Conservation (phyloP, 2,888 invertebrate genomes). For the Calameuta filiformis region DNA sequence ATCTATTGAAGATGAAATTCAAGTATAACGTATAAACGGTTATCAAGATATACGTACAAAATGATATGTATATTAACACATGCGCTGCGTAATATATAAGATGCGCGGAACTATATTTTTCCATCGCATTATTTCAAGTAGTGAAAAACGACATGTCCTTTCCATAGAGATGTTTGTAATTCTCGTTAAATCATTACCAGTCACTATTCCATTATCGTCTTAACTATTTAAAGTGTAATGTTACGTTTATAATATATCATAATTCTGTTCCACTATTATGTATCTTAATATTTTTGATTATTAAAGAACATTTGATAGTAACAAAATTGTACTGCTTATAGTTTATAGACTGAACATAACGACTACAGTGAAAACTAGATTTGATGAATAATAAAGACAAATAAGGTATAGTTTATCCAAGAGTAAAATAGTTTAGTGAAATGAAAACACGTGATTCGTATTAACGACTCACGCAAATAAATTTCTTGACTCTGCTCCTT, state of each 20-base stretch:
- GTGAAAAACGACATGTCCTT: neutral
- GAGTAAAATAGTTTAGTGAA: too few species aligned
- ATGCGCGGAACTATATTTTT: neutral
- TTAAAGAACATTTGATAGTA: neutral
- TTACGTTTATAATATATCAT: neutral
- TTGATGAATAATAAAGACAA: too few species aligned
- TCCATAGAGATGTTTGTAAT: neutral
- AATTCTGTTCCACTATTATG: neutral
- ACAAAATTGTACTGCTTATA: neutral
- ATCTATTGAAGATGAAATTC: constrained; percentile 88
- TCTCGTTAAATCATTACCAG: neutral
- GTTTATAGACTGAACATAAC: neutral
- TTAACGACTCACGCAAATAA: too few species aligned
- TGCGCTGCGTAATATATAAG: neutral
- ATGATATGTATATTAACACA: neutral
- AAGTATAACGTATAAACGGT: constrained; percentile 71
- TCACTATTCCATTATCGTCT: neutral
- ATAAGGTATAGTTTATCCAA: too few species aligned
- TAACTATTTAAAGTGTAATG: neutral
- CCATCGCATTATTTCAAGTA: neutral
- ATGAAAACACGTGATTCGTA: too few species aligned
- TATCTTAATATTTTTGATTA: neutral
- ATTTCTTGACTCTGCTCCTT: too few species aligned
- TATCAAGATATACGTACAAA: neutral
- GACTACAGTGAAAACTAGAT: too few species aligned